A percentile compares a stretch with the other conserved stretches of the same genome.
These are phyloP conservation scores for Polyommatus icarus DNA, from an alignment of 2,888 invertebrate genomes.

Conservation along the genomic window DNA sequence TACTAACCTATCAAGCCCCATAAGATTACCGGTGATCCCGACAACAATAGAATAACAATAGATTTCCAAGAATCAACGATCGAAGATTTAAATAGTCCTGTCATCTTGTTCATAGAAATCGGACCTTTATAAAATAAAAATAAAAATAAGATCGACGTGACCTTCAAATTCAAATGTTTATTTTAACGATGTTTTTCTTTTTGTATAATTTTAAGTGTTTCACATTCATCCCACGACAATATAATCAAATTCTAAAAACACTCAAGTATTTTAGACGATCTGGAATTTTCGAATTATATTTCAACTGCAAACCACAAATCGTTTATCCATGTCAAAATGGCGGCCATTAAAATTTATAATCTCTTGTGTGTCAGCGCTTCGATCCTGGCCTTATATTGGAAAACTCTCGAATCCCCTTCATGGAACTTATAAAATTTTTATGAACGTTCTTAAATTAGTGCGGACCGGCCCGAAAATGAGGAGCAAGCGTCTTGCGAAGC, in stretches of 20 bases:
- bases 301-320: not conserved
- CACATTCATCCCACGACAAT: too few relatives aligned
- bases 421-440: conserved; percentile 25
- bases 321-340: not conserved
- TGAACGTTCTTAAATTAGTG: conserved; percentile 29
- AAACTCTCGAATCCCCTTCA: conserved; percentile 18
- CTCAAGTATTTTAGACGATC: not conserved
- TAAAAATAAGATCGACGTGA: too few relatives aligned
- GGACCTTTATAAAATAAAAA: too few relatives aligned
- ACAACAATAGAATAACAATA: too few relatives aligned
- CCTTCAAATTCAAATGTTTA: too few relatives aligned
- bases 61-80: too few relatives aligned
- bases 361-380: conserved; percentile 16
- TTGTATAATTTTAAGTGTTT: too few relatives aligned
- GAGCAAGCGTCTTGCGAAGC: not conserved
- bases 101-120: too few relatives aligned
- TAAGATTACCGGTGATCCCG: too few relatives aligned
- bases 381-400: conserved; percentile 15
- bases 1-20: too few relatives aligned
- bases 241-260: not conserved
- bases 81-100: too few relatives aligned
- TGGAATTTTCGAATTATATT: not conserved
- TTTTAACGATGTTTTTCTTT: too few relatives aligned
- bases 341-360: not conserved
- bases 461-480: not conserved